Percentiles rank a stretch among this genome's conserved stretches.
Conservation (phyloP, 2,113 vertebrate species). For the Phaethornis superciliosus region DNA sequence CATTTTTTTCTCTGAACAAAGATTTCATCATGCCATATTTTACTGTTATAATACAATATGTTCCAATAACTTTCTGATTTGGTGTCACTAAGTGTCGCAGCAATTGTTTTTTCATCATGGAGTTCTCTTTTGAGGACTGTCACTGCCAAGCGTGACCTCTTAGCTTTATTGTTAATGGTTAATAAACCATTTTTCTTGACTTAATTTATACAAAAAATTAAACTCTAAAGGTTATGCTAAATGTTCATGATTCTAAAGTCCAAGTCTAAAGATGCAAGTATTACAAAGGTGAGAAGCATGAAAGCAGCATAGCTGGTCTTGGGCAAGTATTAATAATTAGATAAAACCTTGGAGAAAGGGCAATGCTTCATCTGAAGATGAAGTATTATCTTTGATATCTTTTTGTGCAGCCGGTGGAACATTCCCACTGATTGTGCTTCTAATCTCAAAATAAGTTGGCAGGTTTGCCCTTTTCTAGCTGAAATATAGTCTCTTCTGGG, state of each 20-base stretch:
- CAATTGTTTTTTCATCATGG: background rate
- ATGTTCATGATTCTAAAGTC: conserved; percentile 15
- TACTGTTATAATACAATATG: background rate
- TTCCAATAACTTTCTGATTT: background rate
- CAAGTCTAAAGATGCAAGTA: conserved; percentile 6
- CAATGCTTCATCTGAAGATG: conserved; percentile 73
- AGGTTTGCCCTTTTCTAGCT: conserved; percentile 75
- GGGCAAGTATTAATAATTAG: conserved; percentile 72
- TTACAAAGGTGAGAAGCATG: conserved; percentile 36
- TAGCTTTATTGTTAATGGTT: background rate
- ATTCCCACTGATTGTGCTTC: conserved; percentile 57
- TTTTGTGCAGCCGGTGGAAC: conserved; percentile 59
- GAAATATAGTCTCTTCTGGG: conserved; percentile 69
- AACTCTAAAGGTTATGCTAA: conserved; percentile 51
- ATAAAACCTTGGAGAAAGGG: conserved; percentile 72
- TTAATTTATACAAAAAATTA: conserved; percentile 43
- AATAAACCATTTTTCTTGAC: conserved; percentile 16
- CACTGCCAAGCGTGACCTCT: background rate
- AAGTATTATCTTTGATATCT: conserved; percentile 65
- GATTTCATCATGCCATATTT: background rate
- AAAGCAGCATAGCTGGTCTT: conserved; percentile 54
- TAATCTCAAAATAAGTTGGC: conserved; percentile 72
- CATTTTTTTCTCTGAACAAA: background rate
- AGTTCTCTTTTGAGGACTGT: background rate
- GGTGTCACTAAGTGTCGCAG: background rate